Evolutionary conservation across 2,888 invertebrate genomes (phyloP).

Genomic region (Fragum sueziense): DNA sequence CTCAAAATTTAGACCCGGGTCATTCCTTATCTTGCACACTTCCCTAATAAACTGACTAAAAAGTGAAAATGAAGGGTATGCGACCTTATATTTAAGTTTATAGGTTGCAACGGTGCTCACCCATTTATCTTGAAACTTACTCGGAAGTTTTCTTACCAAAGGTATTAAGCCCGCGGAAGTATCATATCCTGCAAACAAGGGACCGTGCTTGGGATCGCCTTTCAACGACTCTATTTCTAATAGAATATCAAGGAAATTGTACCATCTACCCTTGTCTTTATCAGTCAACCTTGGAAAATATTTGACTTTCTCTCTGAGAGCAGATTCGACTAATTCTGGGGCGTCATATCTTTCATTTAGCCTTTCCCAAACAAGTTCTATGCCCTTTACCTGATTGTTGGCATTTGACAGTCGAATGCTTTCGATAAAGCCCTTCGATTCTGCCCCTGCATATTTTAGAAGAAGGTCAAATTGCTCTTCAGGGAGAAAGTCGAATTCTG

Average conservation of each 20-base stretch:
- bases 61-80: neutral
- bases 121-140: constrained; percentile 17
- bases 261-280: constrained; percentile 30
- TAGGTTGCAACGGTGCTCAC: neutral
- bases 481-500: constrained; percentile 31
- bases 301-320: constrained; percentile 21
- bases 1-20: neutral
- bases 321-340: constrained; percentile 37
- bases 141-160: constrained; percentile 42
- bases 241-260: constrained; percentile 35
- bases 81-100: neutral
- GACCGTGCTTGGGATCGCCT: constrained; percentile 20
- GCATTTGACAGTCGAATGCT: constrained; percentile 26
- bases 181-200: constrained; percentile 44
- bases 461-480: constrained; percentile 51
- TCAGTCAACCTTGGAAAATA: constrained; percentile 30
- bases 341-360: constrained; percentile 36
- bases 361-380: constrained; percentile 34
- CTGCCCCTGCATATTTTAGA: constrained; percentile 45
- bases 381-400: constrained; percentile 3
- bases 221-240: constrained; percentile 40
- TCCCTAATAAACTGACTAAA: neutral
- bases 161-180: constrained; percentile 47
- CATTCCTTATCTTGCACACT: neutral
- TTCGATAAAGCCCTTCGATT: constrained; percentile 33